Evolutionary conservation across 2,113 vertebrate species (phyloP).

Genomic region (Paramisgurnus dabryanus): DNA sequence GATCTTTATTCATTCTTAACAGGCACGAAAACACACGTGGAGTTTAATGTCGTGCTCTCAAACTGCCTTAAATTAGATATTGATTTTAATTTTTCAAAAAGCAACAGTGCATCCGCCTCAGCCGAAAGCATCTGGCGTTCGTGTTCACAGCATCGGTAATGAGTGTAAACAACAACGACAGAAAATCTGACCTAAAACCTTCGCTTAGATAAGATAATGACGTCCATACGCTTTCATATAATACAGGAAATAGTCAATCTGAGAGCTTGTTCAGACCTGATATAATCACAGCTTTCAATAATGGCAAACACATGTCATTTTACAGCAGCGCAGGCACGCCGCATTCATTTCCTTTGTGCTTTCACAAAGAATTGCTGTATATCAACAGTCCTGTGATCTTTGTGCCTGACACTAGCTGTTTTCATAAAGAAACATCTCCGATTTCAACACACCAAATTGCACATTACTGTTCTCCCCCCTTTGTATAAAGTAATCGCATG

Average conservation of each 20-base stretch:
- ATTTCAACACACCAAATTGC: slow-evolving; percentile 14
- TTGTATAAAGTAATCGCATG: slow-evolving; percentile 10
- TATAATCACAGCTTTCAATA: slow-evolving; percentile 23
- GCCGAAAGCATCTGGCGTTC: slow-evolving; percentile 17
- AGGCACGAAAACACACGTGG: not conserved
- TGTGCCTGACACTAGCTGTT: slow-evolving; percentile 16
- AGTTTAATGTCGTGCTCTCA: slow-evolving; percentile 22
- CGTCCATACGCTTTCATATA: not conserved
- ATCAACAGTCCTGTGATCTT: slow-evolving; percentile 30
- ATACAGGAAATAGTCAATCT: slow-evolving; percentile 37
- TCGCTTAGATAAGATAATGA: slow-evolving; percentile 13
- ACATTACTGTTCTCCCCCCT: not conserved
- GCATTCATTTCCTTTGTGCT: slow-evolving; percentile 29
- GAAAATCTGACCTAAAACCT: slow-evolving; percentile 16
- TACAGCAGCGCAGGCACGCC: slow-evolving; percentile 6
- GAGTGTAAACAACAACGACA: not conserved
- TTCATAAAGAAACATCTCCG: slow-evolving; percentile 24
- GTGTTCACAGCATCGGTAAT: not conserved
- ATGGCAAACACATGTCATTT: slow-evolving; percentile 18
- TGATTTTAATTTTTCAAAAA: slow-evolving; percentile 50
- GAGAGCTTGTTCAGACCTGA: slow-evolving; percentile 26
- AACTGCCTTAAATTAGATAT: slow-evolving; percentile 49
- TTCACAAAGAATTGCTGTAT: not conserved
- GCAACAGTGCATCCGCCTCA: slow-evolving; percentile 19
- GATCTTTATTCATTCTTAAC: slow-evolving; percentile 32